Evolutionary conservation across 2,888 invertebrate genomes (phyloP).

Genomic region (Pollenia angustigena): DNA sequence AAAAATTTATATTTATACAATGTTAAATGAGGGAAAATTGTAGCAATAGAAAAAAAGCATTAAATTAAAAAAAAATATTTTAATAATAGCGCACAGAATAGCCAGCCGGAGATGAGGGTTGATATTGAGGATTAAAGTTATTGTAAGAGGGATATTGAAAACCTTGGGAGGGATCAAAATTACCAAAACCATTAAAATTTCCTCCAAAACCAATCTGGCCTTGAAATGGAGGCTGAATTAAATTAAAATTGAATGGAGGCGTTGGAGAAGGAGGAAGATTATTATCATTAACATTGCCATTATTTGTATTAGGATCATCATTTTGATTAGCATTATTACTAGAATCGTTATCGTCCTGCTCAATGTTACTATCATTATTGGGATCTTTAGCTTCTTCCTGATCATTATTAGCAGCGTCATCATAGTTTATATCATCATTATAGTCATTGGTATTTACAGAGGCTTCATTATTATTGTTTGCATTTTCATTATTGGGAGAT

Average conservation of each 20-base stretch:
- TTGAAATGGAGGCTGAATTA: background rate
- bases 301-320: slow-evolving; percentile 39
- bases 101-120: slow-evolving; percentile 43
- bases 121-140: slow-evolving; percentile 54
- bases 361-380: slow-evolving; percentile 17
- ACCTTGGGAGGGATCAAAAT: slow-evolving; percentile 28
- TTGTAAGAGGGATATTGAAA: slow-evolving; percentile 51
- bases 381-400: slow-evolving; percentile 7
- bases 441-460: slow-evolving; percentile 62
- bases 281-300: slow-evolving; percentile 20
- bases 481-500: slow-evolving; percentile 20
- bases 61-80: background rate
- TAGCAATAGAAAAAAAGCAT: background rate
- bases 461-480: slow-evolving; percentile 54
- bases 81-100: slow-evolving; percentile 65
- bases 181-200: slow-evolving; percentile 22
- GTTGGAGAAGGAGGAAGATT: background rate
- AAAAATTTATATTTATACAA: slow-evolving; percentile 29
- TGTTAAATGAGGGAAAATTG: slow-evolving; percentile 25
- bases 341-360: slow-evolving; percentile 60
- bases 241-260: slow-evolving; percentile 8
- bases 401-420: slow-evolving; percentile 32
- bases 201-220: background rate
- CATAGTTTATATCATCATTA: slow-evolving; percentile 35
- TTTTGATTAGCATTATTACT: slow-evolving; percentile 64